Base-by-base conservation (phyloP, 2,113 vertebrate species). In the Zosterops borbonicus region DNA sequence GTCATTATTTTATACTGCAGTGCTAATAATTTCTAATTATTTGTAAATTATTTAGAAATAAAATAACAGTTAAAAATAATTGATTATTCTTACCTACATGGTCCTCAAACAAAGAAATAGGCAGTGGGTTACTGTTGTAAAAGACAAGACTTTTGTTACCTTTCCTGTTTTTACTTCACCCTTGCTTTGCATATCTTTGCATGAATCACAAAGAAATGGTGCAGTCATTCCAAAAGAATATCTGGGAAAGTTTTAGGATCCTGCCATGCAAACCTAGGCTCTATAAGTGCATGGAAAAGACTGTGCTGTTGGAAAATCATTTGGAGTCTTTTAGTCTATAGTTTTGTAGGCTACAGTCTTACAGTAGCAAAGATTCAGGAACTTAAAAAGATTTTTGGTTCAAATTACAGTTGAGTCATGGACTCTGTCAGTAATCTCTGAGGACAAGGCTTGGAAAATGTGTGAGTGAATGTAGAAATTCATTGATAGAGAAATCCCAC, bases 381-480 rank as follows among this genome's bases (percentile, higher is more conserved):
- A 83, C 68, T 90, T 46, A 44, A 64, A 87, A 94, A 79, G 70
- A 85, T 90, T 95, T 87, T 90, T 81, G 35, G 60, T 80, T 94
- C 91, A 87, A 78, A 82, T 96, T 94, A 93, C 85, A 62, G 86
- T 83, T 92, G 90, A 95, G 64, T 97, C 93, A 93, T 94, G 80
- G 46, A 47, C 75, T 95, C 83, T 83, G 64, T 49, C 2, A 4
- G 80, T 75, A 90, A 58, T 83, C 94, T 96, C 83, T 84, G 80
- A 92, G 80, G 83, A 81, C 73, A 84, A 75, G 56, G 62, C 56
- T 92, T 93, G 56, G 68, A 88, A 93, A 88, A 92, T 39, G 24
- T 77, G 31, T 63, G 14, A 93, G 76, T 87, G 89, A 87, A 78
- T 90, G 73, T 60, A 82, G 69, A 92, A 95, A 93, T 71, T 83